A percentile compares a stretch with the other conserved stretches of the same genome.
Conservation (phyloP, 2,113 vertebrate genomes). For the Hipposideros armiger region DNA sequence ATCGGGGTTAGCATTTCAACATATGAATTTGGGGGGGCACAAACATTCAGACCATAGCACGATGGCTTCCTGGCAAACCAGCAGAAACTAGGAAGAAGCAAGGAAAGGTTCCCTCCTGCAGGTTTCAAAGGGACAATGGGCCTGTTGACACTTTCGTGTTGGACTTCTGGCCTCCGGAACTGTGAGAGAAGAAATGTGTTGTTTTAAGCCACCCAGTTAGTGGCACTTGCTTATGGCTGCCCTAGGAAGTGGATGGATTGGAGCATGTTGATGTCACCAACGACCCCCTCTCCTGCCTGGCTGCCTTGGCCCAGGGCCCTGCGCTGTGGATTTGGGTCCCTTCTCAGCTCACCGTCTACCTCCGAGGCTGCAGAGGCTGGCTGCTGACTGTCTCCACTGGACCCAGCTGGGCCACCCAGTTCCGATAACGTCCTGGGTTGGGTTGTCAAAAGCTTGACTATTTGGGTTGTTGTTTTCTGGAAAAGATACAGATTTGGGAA, state of each 20-base stretch:
- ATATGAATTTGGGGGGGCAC: background rate
- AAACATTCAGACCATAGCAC: too few species aligned
- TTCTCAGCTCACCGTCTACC: background rate
- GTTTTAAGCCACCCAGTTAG: accelerated
- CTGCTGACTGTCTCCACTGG: background rate
- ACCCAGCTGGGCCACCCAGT: background rate
- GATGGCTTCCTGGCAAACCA: accelerated
- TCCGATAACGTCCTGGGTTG: background rate
- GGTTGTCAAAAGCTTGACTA: background rate
- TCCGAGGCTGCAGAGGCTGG: background rate
- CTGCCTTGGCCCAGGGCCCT: too few species aligned
- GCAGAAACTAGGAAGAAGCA: background rate
- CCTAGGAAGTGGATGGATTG: background rate
- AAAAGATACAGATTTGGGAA: background rate
- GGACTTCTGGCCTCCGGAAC: background rate
- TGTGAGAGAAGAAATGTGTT: background rate
- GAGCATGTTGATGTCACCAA: accelerated
- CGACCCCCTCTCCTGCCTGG: too few species aligned
- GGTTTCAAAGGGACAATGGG: too few species aligned
- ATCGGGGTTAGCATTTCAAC: too few species aligned
- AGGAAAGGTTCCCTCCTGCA: too few species aligned
- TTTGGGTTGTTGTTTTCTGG: background rate
- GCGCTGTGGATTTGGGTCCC: background rate
- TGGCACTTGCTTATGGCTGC: accelerated
- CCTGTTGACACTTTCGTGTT: background rate